Conservation (phyloP, 2,113 vertebrate species). For the Solea senegalensis region DNA sequence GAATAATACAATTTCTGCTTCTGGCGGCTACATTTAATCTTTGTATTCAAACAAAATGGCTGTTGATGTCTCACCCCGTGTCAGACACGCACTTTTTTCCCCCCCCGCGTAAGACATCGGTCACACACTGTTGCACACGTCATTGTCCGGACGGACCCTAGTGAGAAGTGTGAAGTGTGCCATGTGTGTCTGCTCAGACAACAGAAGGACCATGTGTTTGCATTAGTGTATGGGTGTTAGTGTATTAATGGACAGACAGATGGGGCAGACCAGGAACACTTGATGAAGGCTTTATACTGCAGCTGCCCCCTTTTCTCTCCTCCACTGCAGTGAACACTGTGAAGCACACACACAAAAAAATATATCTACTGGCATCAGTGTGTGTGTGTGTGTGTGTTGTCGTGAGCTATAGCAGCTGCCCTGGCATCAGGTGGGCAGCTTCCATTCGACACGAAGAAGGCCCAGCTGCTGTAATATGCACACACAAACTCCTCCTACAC, state of each 20-base stretch:
- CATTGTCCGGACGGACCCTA: conserved; percentile 46
- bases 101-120: conserved; percentile 39
- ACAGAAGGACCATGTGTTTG: conserved; percentile 66
- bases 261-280: conserved; percentile 75
- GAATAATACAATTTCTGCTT: background rate
- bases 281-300: conserved; percentile 75
- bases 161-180: conserved; percentile 41
- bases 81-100: conserved; percentile 16
- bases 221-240: conserved; percentile 54
- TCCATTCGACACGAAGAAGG: conserved; percentile 51
- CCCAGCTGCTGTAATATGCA: conserved; percentile 60
- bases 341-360: conserved; percentile 43
- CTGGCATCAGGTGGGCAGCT: conserved; percentile 69
- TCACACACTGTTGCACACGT: conserved; percentile 22
- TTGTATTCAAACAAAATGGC: background rate
- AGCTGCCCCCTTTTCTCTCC: conserved; percentile 72
- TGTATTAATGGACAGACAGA: conserved; percentile 73
- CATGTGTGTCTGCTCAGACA: conserved; percentile 56
- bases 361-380: conserved; percentile 56
- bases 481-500: conserved; percentile 43
- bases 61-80: conserved; percentile 7
- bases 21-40: background rate
- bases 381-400: conserved; percentile 26
- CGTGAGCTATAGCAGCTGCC: conserved; percentile 54
- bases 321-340: conserved; percentile 50